Conservation (phyloP, 2,113 vertebrate genomes). For the Vicugna pacos region DNA sequence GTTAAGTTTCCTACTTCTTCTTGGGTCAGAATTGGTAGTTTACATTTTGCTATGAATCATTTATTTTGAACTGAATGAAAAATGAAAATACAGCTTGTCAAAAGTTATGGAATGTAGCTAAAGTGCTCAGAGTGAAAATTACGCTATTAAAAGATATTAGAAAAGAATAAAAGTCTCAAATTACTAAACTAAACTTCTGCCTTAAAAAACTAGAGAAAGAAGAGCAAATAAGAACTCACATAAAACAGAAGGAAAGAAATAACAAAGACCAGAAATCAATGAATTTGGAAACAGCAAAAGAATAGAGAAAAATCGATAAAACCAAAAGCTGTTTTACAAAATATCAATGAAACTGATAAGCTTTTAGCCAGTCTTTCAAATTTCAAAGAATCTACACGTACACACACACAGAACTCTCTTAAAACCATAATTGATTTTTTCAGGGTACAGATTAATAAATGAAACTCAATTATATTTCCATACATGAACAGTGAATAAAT, state of each 20-base stretch:
- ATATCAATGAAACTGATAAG: neutral
- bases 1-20: neutral
- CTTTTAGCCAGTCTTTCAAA: neutral
- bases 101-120: neutral
- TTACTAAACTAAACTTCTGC: neutral
- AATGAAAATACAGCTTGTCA: neutral
- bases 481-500: neutral
- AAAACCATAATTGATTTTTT: neutral
- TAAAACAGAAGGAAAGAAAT: neutral
- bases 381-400: neutral
- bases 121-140: neutral
- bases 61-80: conserved; percentile 1
- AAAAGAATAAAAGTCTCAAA: neutral
- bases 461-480: conserved; percentile 20
- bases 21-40: neutral
- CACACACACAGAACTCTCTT: neutral
- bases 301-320: neutral
- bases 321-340: neutral
- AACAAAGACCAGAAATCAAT: neutral
- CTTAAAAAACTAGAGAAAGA: neutral
- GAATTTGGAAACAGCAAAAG: neutral
- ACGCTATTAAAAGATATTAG: neutral
- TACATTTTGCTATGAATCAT: neutral
- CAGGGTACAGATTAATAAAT: neutral
- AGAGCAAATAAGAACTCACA: neutral